phyloP scores from a whole-genome alignment of 1,140 invertebrate species.

The Drosophila burlai region DNA sequence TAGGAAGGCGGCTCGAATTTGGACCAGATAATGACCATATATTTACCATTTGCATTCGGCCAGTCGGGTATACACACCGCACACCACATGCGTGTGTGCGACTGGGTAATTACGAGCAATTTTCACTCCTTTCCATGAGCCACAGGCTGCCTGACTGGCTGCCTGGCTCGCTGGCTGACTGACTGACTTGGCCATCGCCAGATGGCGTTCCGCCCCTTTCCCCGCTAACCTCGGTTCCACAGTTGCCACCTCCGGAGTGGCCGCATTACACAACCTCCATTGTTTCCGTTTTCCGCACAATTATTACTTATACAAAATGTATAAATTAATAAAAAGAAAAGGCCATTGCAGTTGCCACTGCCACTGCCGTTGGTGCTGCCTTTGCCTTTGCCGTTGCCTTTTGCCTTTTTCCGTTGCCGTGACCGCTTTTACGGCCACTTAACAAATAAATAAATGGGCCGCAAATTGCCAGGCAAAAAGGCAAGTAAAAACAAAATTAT shows the following conservation, averaged over 20 bases:
- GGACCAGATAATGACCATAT: slow-evolving; percentile 76
- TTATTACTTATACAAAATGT: slow-evolving; percentile 83
- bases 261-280: slow-evolving; percentile 82
- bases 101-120: slow-evolving; percentile 77
- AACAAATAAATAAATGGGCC: slow-evolving; percentile 82
- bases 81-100: slow-evolving; percentile 44
- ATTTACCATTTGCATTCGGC: slow-evolving; percentile 72
- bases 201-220: slow-evolving; percentile 32
- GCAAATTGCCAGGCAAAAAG: slow-evolving; percentile 69
- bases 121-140: slow-evolving; percentile 78
- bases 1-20: slow-evolving; percentile 69
- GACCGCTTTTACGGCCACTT: slow-evolving; percentile 81
- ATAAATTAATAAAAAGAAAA: slow-evolving; percentile 72
- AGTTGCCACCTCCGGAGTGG: slow-evolving; percentile 53
- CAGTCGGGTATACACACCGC: slow-evolving; percentile 3
- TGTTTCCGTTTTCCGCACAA: slow-evolving; percentile 84
- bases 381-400: slow-evolving; percentile 38
- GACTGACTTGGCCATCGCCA: slow-evolving; percentile 50
- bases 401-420: slow-evolving; percentile 45
- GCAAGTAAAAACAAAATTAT: slow-evolving; percentile 7
- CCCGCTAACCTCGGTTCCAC: slow-evolving; percentile 4
- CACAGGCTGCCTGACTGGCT: slow-evolving; percentile 53
- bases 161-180: slow-evolving; percentile 44
- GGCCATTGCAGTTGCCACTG: slow-evolving; percentile 50
- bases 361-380: slow-evolving; percentile 5